A percentile compares a stretch with the other conserved stretches of the same genome.
Evolutionary conservation across 2,113 vertebrate genomes (phyloP).

Genomic region (Nasalis larvatus): DNA sequence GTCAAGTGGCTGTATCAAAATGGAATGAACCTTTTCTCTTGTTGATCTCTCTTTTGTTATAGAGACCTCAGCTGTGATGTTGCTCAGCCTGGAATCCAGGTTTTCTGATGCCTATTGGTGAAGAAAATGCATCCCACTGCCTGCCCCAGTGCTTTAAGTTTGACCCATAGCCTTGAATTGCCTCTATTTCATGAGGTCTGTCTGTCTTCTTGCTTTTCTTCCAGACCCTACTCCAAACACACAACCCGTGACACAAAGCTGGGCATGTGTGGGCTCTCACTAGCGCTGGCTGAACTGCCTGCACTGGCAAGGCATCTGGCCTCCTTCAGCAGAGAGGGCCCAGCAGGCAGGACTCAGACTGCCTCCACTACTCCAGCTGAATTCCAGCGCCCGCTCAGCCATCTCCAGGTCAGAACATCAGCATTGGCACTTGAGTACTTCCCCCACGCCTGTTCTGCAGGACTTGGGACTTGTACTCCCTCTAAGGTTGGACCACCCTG

Average conservation of each 20-base stretch:
- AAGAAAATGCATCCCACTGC: background rate
- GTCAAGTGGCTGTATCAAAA: background rate
- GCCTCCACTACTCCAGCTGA: background rate
- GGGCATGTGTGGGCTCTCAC: background rate
- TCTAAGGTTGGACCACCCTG: background rate
- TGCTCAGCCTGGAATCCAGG: background rate
- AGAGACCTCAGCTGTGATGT: background rate
- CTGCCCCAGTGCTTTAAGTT: background rate
- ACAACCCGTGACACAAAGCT: background rate
- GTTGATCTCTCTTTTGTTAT: too few species aligned
- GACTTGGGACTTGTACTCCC: background rate
- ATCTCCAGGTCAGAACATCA: background rate
- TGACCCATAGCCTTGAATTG: too few species aligned
- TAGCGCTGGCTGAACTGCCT: background rate
- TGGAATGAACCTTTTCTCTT: background rate
- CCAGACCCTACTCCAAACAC: background rate
- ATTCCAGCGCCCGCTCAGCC: background rate
- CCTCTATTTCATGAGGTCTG: background rate
- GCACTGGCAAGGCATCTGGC: background rate
- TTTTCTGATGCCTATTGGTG: background rate
- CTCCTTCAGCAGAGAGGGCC: background rate
- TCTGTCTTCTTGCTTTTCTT: background rate
- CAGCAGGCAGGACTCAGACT: background rate
- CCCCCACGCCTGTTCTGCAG: accelerated
- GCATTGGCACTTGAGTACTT: background rate